These are phyloP conservation scores for Macrostomum lignano DNA, from an alignment of 1,140 invertebrate genomes.

Conservation along the genomic window DNA sequence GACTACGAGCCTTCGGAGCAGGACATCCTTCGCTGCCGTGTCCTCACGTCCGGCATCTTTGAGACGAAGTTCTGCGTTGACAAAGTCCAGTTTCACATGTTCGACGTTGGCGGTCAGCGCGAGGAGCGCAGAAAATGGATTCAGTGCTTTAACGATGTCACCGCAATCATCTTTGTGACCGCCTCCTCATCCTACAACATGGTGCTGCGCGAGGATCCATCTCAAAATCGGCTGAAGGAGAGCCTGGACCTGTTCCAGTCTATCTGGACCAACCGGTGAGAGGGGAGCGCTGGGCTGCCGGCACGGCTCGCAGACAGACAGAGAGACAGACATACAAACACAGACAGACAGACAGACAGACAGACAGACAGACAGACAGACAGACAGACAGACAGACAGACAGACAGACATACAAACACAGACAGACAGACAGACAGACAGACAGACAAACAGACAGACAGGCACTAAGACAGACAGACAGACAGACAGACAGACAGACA, in stretches of 20 bases:
- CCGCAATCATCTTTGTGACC: constrained; percentile 95
- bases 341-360: too few species aligned
- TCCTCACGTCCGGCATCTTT: constrained; percentile 96
- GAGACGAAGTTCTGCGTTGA: constrained; percentile 97
- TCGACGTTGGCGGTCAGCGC: constrained; percentile 93
- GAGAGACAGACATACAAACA: too few species aligned
- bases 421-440: too few species aligned
- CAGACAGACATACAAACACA: too few species aligned
- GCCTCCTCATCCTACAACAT: constrained; percentile 97
- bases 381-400: too few species aligned
- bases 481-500: too few species aligned
- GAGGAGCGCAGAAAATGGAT: constrained; percentile 98
- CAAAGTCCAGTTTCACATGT: constrained; percentile 99
- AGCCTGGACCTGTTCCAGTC: constrained; percentile 94
- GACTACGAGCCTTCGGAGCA: constrained; percentile 5
- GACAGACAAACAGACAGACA: too few species aligned
- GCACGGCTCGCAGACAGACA: too few species aligned
- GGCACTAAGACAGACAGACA: too few species aligned
- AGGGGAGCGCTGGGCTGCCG: too few species aligned
- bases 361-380: too few species aligned
- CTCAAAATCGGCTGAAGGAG: constrained; percentile 81
- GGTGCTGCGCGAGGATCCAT: constrained; percentile 89
- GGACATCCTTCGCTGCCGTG: constrained; percentile 49
- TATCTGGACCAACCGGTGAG: constrained; percentile 99
- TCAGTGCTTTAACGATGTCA: constrained; percentile 99